phyloP scores from a whole-genome alignment of 2,888 invertebrate species.

The Lasioglossum marginatum region DNA sequence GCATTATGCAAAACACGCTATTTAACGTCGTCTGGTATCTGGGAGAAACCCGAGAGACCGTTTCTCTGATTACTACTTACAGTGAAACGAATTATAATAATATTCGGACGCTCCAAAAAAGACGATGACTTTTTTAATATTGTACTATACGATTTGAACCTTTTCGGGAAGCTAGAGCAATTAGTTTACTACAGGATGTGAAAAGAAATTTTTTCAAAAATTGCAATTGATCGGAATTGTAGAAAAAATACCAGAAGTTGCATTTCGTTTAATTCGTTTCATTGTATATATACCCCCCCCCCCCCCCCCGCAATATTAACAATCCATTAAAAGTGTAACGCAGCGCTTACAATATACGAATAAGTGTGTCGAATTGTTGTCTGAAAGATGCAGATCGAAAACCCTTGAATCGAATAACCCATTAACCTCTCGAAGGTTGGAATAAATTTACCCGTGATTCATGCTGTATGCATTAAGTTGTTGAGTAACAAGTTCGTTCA shows the following conservation, averaged over 20 bases:
- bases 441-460: background rate
- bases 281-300: too few species aligned
- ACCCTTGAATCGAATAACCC: background rate
- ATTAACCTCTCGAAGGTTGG: conserved; percentile 10
- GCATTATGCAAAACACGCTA: conserved; percentile 50
- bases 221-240: too few species aligned
- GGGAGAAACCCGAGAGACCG: conserved; percentile 5
- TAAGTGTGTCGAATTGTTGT: background rate
- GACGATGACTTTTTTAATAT: too few species aligned
- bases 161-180: too few species aligned
- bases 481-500: conserved; percentile 6
- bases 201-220: too few species aligned
- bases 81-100: too few species aligned
- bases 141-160: too few species aligned
- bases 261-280: too few species aligned
- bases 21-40: conserved; percentile 33
- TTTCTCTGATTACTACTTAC: conserved; percentile 12
- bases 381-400: background rate
- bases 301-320: background rate
- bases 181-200: too few species aligned
- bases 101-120: too few species aligned
- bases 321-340: conserved; percentile 9
- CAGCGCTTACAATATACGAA: background rate
- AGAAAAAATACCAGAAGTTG: too few species aligned
- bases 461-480: background rate